Base-by-base conservation (phyloP, 2,797 vertebrate genomes). In the Danio albolineatus region DNA sequence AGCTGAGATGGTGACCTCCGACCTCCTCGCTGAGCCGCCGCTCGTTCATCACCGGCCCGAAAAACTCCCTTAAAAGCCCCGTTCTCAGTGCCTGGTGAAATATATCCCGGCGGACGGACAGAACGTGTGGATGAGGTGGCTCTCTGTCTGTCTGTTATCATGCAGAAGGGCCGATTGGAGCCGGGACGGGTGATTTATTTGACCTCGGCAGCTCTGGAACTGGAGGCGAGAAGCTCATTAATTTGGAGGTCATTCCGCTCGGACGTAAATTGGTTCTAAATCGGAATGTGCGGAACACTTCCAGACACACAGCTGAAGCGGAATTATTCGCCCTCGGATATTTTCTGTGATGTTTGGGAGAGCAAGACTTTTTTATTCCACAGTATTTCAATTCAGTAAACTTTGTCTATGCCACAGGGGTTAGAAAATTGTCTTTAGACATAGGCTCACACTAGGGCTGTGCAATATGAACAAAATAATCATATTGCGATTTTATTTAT, bases 231-330 rank as follows among this genome's bases (percentile, higher is more conserved):
- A 98, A 91, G 94, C 97, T 98, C 96, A 98, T 98, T 98, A 98
- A 98, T 98, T 98, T 95, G 94, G 89, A 84, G 97, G 96, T 98
- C 98, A 96, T 93, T 94, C 92, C 92, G 92, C 93, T 95, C 91
- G 94, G 96, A 96, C 96, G 95, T 97, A 96, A 98, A 97, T 97
- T 97, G 96, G 95, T 97, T 95, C 92, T 95, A 95, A 96, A 96
- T 95, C 88, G 2, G 82, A 94, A 95, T 77, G 90, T 90, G 88
- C 91, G 95, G 96, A 98, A 88, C 94, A 94, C 95, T 98, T 97
- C 96, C 97, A 99, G 97, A 98, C 96, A 83, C 28, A 28, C 28
- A 28, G 28, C 28, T 28, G 28, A 28, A 28, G 28, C 28, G 1
- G 28, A 28, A 28, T 28, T 28, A 28, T 28, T 28, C 28, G 3